phyloP scores from a whole-genome alignment of 2,797 vertebrate genomes.

The Agapornis canus region DNA sequence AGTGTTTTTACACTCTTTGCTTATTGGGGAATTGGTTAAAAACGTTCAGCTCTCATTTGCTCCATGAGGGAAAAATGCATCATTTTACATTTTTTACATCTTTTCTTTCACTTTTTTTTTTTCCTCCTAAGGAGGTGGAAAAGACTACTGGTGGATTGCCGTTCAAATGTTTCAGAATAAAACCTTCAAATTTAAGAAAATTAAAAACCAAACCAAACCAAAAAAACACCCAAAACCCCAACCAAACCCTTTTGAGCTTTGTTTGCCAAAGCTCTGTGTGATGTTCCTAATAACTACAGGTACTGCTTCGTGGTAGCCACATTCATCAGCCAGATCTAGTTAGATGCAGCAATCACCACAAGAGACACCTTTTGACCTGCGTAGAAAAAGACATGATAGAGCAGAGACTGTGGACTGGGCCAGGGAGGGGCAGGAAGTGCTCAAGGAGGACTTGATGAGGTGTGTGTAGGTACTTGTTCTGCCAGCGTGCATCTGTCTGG shows the following conservation, averaged over 20 bases:
- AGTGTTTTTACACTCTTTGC: constrained; percentile 24
- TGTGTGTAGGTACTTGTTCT: not conserved
- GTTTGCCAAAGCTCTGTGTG: not conserved
- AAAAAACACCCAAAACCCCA: not conserved
- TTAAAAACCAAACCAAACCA: not conserved
- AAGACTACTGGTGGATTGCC: rapidly evolving
- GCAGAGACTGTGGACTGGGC: not conserved
- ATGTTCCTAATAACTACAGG: not conserved
- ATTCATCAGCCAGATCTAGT: not conserved
- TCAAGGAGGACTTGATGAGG: not conserved
- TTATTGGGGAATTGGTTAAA: not conserved
- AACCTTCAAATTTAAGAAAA: not conserved
- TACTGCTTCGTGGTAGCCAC: not conserved
- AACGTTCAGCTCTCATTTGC: not conserved
- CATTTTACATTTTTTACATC: not conserved
- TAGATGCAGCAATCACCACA: not conserved
- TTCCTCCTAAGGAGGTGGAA: not conserved
- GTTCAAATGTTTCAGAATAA: not conserved
- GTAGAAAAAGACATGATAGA: not conserved
- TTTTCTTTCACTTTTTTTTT: not conserved
- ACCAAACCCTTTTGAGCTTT: not conserved
- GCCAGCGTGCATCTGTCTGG: not conserved
- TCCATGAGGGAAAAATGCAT: not conserved
- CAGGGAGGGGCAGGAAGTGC: not conserved
- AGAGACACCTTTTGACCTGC: not conserved